Evolutionary conservation across 1,140 invertebrate species (phyloP).

Genomic region (Vollenhovia emeryi): DNA sequence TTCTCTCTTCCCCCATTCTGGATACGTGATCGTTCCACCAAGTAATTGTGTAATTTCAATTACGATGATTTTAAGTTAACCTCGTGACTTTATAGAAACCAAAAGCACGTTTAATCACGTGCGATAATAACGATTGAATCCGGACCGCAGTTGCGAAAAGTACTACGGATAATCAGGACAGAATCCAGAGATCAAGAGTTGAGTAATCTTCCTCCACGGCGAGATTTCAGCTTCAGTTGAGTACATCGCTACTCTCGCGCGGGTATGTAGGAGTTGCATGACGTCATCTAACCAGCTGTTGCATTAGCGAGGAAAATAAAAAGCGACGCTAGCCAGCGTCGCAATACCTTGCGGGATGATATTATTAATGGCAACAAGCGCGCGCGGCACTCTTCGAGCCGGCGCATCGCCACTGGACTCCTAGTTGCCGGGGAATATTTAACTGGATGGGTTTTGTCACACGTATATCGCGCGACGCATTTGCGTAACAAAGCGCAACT

Average conservation of each 20-base stretch:
- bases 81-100: not conserved
- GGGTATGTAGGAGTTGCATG: conserved; percentile 67
- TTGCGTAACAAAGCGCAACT: conserved; percentile 51
- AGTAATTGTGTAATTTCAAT: not conserved
- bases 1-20: no score
- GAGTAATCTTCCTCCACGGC: not conserved
- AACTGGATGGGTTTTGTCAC: conserved; percentile 58
- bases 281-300: conserved; percentile 72
- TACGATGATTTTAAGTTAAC: not conserved
- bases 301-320: conserved; percentile 66
- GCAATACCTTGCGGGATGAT: conserved; percentile 62
- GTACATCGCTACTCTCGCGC: conserved; percentile 48
- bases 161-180: not conserved
- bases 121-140: conserved; percentile 2
- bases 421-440: conserved; percentile 39
- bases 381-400: conserved; percentile 31
- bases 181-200: conserved; percentile 12
- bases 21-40: no score
- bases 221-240: conserved; percentile 30
- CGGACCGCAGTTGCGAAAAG: not conserved
- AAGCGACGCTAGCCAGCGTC: conserved; percentile 46
- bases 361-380: conserved; percentile 69
- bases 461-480: conserved; percentile 34
- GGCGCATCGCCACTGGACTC: conserved; percentile 19
- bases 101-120: not conserved